Evolutionary conservation across 2,888 invertebrate genomes (phyloP).

Genomic region (Lasioglossum marginatum): DNA sequence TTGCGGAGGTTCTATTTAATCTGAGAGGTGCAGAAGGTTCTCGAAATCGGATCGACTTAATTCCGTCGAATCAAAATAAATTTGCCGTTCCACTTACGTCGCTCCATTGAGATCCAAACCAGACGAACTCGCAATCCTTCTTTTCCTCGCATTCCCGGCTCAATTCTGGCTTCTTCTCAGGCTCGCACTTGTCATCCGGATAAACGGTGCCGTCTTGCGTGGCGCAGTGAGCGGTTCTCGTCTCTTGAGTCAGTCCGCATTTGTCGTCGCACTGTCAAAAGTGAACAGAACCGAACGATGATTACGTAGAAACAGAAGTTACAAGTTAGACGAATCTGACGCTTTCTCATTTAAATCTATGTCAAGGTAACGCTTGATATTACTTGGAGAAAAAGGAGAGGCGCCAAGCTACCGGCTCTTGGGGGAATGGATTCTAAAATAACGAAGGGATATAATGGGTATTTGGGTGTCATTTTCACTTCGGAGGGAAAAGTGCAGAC

Average conservation of each 20-base stretch:
- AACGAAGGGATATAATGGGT: background rate
- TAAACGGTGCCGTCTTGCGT: slow-evolving; percentile 89
- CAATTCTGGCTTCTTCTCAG: slow-evolving; percentile 87
- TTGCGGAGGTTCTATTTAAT: background rate
- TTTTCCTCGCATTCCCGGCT: slow-evolving; percentile 88
- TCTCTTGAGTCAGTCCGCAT: slow-evolving; percentile 91
- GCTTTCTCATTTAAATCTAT: slow-evolving; percentile 57
- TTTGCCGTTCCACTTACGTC: slow-evolving; percentile 86
- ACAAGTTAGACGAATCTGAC: slow-evolving; percentile 1
- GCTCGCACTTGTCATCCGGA: slow-evolving; percentile 89
- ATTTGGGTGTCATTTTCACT: background rate
- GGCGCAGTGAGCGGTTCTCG: slow-evolving; percentile 90
- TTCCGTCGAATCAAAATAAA: background rate
- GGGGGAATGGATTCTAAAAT: background rate
- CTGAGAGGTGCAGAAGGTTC: background rate
- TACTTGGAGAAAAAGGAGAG: background rate
- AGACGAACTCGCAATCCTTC: slow-evolving; percentile 90
- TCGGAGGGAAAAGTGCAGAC: slow-evolving; percentile 74
- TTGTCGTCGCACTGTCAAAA: slow-evolving; percentile 89
- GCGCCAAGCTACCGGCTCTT: background rate
- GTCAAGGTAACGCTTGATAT: slow-evolving; percentile 3
- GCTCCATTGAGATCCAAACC: slow-evolving; percentile 97
- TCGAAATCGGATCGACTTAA: background rate
- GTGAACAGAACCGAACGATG: background rate
- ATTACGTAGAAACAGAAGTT: background rate